phyloP scores from a whole-genome alignment of 2,888 invertebrate genomes.

The Lycophotia porphyrea region DNA sequence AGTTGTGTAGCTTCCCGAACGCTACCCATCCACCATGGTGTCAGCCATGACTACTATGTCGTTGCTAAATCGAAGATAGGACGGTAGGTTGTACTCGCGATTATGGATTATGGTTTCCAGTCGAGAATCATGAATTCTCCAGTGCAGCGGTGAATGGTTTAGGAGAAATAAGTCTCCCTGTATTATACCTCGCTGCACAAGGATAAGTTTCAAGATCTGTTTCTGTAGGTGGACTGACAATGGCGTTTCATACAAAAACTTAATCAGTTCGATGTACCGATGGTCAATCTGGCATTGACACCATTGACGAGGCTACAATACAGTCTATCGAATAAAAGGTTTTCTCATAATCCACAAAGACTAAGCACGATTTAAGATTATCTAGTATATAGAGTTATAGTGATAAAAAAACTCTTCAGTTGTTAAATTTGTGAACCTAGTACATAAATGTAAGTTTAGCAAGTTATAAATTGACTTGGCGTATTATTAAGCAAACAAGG shows the following conservation, averaged over 20 bases:
- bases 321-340: neutral
- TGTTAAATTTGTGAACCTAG: constrained; percentile 2
- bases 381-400: no score
- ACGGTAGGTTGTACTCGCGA: neutral
- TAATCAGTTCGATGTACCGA: neutral
- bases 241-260: neutral
- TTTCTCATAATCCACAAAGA: neutral
- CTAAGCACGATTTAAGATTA: neutral
- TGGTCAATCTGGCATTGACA: neutral
- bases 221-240: neutral
- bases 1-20: neutral
- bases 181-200: neutral
- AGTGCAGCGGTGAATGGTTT: neutral
- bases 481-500: neutral
- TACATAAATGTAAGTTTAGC: neutral
- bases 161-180: neutral
- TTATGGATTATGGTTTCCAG: neutral
- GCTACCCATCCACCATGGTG: neutral
- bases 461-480: neutral
- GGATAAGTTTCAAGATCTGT: neutral
- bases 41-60: neutral
- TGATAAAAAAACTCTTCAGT: neutral
- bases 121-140: neutral
- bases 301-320: neutral
- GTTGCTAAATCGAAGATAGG: neutral